phyloP scores from a whole-genome alignment of 2,888 invertebrate species.

The Anthoptus insignis region DNA sequence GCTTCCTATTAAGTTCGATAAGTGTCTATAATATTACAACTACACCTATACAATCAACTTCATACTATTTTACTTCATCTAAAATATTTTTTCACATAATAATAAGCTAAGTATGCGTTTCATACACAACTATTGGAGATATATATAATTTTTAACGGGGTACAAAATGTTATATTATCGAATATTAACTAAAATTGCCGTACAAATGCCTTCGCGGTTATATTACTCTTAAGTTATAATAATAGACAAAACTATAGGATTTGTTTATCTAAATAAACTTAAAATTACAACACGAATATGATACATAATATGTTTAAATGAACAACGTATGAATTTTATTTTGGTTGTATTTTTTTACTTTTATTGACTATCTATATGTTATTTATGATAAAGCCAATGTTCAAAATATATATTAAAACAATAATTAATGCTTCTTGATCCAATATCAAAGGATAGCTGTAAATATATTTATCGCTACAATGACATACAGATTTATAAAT shows the following conservation, averaged over 20 bases:
- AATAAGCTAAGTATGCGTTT: background rate
- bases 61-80: background rate
- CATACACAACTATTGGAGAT: too few species aligned
- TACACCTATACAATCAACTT: slow-evolving; percentile 8
- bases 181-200: background rate
- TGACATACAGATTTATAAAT: slow-evolving; percentile 1
- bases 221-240: slow-evolving; percentile 7
- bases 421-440: background rate
- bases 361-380: too few species aligned
- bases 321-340: background rate
- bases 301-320: background rate
- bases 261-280: background rate
- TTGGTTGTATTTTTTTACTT: background rate
- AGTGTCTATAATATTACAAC: slow-evolving; percentile 21
- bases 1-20: slow-evolving; percentile 32
- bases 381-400: too few species aligned
- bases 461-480: background rate
- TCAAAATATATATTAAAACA: too few species aligned
- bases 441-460: background rate
- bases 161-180: background rate
- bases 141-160: too few species aligned
- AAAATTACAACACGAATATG: background rate
- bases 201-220: background rate
- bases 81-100: slow-evolving; percentile 3
- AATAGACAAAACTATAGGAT: background rate